A percentile compares a stretch with the other conserved stretches of the same genome.
phyloP scores from a whole-genome alignment of 2,888 invertebrate genomes.

The Bursaphelenchus okinawaensis region DNA sequence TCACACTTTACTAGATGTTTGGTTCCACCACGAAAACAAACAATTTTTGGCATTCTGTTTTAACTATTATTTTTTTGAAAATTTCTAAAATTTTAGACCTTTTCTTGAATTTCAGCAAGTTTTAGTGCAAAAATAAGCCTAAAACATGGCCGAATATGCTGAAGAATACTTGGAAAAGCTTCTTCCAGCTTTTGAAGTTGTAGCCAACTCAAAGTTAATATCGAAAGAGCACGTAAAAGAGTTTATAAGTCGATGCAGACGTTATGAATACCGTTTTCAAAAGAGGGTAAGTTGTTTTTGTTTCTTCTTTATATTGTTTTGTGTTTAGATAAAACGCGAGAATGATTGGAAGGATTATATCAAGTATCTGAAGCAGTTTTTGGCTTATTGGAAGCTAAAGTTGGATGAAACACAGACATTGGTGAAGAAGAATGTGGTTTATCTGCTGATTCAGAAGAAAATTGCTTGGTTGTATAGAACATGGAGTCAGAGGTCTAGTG shows the following conservation, averaged over 20 bases:
- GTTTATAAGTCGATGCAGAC: conserved; percentile 27
- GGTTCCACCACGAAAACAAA: neutral
- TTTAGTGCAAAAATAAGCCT: too few relatives aligned
- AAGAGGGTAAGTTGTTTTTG: conserved; percentile 30
- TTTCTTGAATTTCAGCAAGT: neutral
- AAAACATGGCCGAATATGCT: conserved; percentile 78
- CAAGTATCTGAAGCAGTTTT: conserved; percentile 19
- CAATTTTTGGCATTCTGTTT: neutral
- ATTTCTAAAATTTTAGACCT: neutral
- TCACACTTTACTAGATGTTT: neutral
- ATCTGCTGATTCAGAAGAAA: conserved; percentile 62
- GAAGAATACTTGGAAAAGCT: conserved; percentile 73
- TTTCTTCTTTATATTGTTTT: conserved; percentile 9
- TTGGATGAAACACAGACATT: neutral
- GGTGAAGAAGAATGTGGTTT: neutral
- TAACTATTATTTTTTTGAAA: neutral
- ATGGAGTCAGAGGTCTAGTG: conserved; percentile 67
- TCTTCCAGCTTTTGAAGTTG: conserved; percentile 75
- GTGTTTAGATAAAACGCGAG: conserved; percentile 22
- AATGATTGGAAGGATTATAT: conserved; percentile 8
- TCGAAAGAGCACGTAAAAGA: conserved; percentile 68
- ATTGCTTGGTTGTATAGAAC: conserved; percentile 72
- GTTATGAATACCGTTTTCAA: conserved; percentile 30
- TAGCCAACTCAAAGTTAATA: conserved; percentile 71
- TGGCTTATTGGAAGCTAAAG: conserved; percentile 10